A percentile compares a stretch with the other conserved stretches of the same genome.
These are phyloP conservation scores for Butastur rufipennis DNA, from an alignment of 2,113 vertebrate genomes.

Conservation along the genomic window DNA sequence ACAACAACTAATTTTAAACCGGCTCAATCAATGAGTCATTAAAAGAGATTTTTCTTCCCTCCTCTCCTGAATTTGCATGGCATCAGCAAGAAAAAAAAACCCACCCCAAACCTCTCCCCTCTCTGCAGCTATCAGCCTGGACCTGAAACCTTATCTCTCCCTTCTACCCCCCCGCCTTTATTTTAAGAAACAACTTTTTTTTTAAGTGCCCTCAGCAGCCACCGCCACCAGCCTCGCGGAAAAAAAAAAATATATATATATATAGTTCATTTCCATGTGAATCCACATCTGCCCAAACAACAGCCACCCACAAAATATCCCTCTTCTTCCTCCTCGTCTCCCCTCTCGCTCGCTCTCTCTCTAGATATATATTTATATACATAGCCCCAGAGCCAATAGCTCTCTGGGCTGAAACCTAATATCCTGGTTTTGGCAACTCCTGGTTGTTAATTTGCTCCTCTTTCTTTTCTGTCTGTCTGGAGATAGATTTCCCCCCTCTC, in stretches of 20 bases:
- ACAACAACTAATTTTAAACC: constrained; percentile 76
- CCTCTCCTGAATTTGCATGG: constrained; percentile 71
- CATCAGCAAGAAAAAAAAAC: constrained; percentile 38
- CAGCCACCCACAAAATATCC: constrained; percentile 70
- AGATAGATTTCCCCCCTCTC: constrained; percentile 89
- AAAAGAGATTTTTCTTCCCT: constrained; percentile 73
- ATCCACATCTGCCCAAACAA: constrained; percentile 78
- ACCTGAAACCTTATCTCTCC: constrained; percentile 67
- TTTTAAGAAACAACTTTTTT: constrained; percentile 59
- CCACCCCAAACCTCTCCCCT: constrained; percentile 67
- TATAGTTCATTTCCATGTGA: constrained; percentile 74
- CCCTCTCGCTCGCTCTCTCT: constrained; percentile 77
- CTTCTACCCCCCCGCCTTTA: background rate
- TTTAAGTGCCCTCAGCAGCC: constrained; percentile 65
- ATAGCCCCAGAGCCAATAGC: constrained; percentile 80
- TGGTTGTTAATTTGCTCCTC: constrained; percentile 95
- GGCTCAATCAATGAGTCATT: constrained; percentile 82
- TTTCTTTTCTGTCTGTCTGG: constrained; percentile 87
- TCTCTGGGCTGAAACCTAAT: constrained; percentile 96
- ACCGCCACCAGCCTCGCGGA: constrained; percentile 33
- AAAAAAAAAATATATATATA: constrained; percentile 10
- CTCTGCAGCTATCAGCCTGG: constrained; percentile 66
- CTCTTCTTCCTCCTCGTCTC: constrained; percentile 79
- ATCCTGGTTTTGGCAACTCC: constrained; percentile 99
- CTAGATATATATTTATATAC: constrained; percentile 75